phyloP scores from a whole-genome alignment of 2,888 invertebrate species.

The Dioctria linearis region DNA sequence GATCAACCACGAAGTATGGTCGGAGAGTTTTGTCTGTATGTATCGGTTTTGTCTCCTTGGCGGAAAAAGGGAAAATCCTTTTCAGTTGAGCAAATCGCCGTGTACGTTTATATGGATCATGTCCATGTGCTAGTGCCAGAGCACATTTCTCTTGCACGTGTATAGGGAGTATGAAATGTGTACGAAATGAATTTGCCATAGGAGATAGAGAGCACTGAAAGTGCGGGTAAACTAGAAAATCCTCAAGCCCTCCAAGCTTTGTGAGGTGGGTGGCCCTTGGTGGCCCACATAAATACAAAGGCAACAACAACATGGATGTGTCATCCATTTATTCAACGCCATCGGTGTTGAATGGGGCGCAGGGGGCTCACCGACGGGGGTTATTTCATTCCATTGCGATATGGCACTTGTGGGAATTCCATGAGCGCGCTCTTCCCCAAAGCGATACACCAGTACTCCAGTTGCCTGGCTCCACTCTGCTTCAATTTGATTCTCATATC shows the following conservation, averaged over 20 bases:
- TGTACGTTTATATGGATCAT: background rate
- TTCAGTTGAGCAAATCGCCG: background rate
- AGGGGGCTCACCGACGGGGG: constrained; percentile 58
- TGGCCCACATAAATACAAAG: constrained; percentile 46
- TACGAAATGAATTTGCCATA: constrained; percentile 46
- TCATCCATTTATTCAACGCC: constrained; percentile 55
- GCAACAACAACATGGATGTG: constrained; percentile 42
- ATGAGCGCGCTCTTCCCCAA: constrained; percentile 60
- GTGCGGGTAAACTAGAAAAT: constrained; percentile 4
- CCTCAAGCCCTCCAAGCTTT: background rate
- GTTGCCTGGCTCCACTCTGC: constrained; percentile 30
- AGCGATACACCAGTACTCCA: constrained; percentile 41
- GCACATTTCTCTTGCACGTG: constrained; percentile 45
- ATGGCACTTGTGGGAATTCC: constrained; percentile 61
- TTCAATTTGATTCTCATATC: constrained; percentile 29
- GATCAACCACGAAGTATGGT: constrained; percentile 39
- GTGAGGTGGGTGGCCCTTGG: constrained; percentile 39
- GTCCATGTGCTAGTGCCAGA: background rate
- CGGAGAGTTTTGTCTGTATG: constrained; percentile 8
- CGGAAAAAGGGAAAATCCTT: constrained; percentile 39
- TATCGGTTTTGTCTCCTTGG: constrained; percentile 32
- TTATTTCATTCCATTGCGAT: constrained; percentile 60
- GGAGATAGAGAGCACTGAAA: constrained; percentile 9
- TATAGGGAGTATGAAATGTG: constrained; percentile 43
- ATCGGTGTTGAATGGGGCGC: constrained; percentile 49